Evolutionary conservation across 2,797 vertebrate genomes (phyloP).

Genomic region (Ceyx erithaca): DNA sequence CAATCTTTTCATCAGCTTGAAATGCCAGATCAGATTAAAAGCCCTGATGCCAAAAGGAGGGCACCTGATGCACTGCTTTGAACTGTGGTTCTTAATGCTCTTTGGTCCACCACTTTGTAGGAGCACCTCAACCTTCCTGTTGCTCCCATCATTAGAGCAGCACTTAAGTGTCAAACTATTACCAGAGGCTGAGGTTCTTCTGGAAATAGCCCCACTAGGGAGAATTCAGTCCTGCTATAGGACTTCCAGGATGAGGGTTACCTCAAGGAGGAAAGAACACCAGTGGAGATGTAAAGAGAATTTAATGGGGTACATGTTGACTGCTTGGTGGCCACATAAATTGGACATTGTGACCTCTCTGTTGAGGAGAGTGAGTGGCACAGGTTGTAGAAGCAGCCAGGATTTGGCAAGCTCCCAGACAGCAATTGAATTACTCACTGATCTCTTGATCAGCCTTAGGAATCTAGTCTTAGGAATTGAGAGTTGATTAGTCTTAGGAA

Average conservation of each 20-base stretch:
- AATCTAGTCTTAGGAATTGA: too few relatives aligned
- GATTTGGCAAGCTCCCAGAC: background rate
- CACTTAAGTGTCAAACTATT: background rate
- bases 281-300: rapidly evolving
- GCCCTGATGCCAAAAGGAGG: background rate
- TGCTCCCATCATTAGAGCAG: background rate
- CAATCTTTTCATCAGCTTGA: conserved; percentile 39
- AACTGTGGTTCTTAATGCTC: background rate
- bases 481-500: background rate
- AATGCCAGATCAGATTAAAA: conserved; percentile 49
- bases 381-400: background rate
- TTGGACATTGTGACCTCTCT: background rate
- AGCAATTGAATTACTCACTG: background rate
- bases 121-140: background rate
- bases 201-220: background rate
- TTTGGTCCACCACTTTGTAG: background rate
- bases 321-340: background rate
- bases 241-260: background rate
- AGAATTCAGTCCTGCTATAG: background rate
- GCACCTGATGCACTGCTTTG: background rate
- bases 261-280: background rate
- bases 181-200: background rate
- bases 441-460: background rate
- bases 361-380: background rate
- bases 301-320: rapidly evolving